These are phyloP conservation scores for Echeneis naucrates DNA, from an alignment of 2,797 vertebrate species.

Conservation along the genomic window DNA sequence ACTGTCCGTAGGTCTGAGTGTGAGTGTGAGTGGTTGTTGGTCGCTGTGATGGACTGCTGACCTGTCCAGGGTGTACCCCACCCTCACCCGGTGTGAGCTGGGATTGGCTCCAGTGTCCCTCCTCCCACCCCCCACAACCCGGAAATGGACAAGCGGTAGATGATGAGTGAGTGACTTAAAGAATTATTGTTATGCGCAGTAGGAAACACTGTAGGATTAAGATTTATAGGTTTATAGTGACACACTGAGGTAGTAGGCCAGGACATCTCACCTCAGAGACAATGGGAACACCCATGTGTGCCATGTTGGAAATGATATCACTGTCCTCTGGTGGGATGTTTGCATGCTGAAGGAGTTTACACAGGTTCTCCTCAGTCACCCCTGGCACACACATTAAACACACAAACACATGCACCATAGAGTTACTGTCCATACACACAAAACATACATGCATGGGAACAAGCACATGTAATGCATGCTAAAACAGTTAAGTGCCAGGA, in stretches of 20 bases:
- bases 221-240: neutral
- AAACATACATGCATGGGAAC: conserved; percentile 15
- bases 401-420: conserved; percentile 41
- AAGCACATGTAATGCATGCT: conserved; percentile 4
- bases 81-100: no score
- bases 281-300: conserved; percentile 93
- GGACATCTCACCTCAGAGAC: conserved; percentile 90
- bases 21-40: no score
- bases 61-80: no score
- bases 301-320: conserved; percentile 99
- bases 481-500: neutral
- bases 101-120: no score
- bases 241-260: neutral
- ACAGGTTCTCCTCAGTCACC: conserved; percentile 97
- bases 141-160: no score
- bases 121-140: no score
- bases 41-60: no score
- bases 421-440: conserved; percentile 7
- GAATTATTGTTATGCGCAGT: no score
- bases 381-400: conserved; percentile 79
- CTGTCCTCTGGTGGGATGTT: conserved; percentile 98
- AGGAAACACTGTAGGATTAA: neutral
- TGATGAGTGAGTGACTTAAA: no score
- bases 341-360: conserved; percentile 97
- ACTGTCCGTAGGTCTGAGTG: no score